These are phyloP conservation scores for Hypselothyrea guttata DNA, from an alignment of 2,888 invertebrate species.

Conservation along the genomic window DNA sequence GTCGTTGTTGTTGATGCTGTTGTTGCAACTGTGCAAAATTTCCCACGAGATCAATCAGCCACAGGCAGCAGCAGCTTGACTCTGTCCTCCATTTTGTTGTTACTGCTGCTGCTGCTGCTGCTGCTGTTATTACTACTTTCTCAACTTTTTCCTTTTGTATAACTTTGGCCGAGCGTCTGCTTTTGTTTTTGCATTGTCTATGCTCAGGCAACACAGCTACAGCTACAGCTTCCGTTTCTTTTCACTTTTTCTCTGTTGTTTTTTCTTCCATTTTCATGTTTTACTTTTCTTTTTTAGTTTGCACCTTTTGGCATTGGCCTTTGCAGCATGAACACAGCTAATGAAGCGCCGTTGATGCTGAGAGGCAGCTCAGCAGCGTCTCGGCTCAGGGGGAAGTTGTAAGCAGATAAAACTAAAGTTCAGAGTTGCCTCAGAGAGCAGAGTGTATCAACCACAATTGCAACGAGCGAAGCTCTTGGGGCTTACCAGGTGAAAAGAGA, in stretches of 20 bases:
- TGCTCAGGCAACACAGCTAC: constrained; percentile 29
- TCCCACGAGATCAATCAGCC: constrained; percentile 80
- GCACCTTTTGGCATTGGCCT: constrained; percentile 74
- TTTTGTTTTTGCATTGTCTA: constrained; percentile 51
- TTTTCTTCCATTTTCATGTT: constrained; percentile 11
- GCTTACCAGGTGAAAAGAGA: constrained; percentile 15
- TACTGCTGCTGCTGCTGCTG: constrained; percentile 29
- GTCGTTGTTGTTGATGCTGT: constrained; percentile 25
- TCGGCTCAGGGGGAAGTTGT: background rate
- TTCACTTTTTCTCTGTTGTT: background rate
- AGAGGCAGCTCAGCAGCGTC: constrained; percentile 12
- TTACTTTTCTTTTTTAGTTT: constrained; percentile 45
- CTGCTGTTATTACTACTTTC: constrained; percentile 67
- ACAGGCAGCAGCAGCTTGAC: constrained; percentile 59
- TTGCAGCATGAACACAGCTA: constrained; percentile 60
- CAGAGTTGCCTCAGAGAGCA: background rate
- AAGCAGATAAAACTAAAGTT: background rate
- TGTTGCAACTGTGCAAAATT: constrained; percentile 78
- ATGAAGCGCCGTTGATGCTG: constrained; percentile 69
- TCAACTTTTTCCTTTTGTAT: constrained; percentile 66
- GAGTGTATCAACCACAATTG: constrained; percentile 1
- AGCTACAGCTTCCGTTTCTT: constrained; percentile 15
- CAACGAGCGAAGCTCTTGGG: constrained; percentile 1
- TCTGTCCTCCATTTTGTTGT: constrained; percentile 39
- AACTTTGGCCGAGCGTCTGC: constrained; percentile 55